These are phyloP conservation scores for Acrocephalus arundinaceus DNA, from an alignment of 2,113 vertebrate species.

Conservation along the genomic window DNA sequence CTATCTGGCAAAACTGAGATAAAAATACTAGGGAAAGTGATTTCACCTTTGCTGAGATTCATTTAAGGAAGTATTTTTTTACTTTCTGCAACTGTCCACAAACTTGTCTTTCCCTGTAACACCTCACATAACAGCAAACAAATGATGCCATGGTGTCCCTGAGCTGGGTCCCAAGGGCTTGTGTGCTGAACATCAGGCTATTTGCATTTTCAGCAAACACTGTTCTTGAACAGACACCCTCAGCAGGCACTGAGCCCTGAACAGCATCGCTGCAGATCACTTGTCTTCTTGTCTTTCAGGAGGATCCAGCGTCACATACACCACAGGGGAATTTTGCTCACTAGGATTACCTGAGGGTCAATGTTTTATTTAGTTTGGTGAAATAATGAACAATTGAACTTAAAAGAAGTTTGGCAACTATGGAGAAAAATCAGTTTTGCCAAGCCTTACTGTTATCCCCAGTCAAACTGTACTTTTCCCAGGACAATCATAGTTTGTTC, in stretches of 20 bases:
- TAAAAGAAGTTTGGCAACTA: neutral
- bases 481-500: neutral
- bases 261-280: neutral
- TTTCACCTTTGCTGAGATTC: neutral
- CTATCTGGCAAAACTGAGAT: neutral
- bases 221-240: accelerated
- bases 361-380: constrained; percentile 7
- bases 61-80: neutral
- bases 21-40: neutral
- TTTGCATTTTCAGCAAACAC: neutral
- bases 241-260: accelerated
- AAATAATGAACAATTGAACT: neutral
- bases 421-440: neutral
- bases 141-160: neutral
- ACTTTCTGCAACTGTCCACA: neutral
- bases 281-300: neutral
- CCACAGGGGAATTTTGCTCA: neutral
- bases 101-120: neutral
- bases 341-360: neutral
- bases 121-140: neutral
- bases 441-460: neutral
- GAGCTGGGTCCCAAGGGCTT: neutral
- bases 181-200: neutral
- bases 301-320: accelerated
- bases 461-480: neutral